Evolutionary conservation across 1,140 invertebrate species (phyloP).

Genomic region (Odontomachus brunneus): DNA sequence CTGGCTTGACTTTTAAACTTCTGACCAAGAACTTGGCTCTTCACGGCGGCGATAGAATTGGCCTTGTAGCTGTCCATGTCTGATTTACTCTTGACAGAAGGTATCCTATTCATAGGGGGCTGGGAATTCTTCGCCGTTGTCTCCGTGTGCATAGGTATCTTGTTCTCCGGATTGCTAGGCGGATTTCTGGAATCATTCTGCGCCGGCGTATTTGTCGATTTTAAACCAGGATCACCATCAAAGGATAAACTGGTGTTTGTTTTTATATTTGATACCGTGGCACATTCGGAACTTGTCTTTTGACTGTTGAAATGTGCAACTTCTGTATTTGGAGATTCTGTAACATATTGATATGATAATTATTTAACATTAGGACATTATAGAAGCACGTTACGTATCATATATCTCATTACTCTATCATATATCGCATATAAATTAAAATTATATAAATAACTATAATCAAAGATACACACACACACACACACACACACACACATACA

Average conservation of each 20-base stretch:
- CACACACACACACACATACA: no score
- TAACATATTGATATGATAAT: constrained; percentile 64
- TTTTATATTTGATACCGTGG: constrained; percentile 68
- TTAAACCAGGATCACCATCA: constrained; percentile 73
- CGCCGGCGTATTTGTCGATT: constrained; percentile 67
- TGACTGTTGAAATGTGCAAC: constrained; percentile 78
- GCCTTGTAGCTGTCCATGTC: constrained; percentile 75
- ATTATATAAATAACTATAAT: no score
- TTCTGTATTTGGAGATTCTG: constrained; percentile 84
- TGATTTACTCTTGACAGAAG: constrained; percentile 74
- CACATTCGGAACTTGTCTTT: constrained; percentile 72
- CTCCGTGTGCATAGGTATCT: constrained; percentile 66
- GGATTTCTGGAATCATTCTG: constrained; percentile 56
- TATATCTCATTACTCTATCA: no score
- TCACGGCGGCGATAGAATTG: constrained; percentile 58
- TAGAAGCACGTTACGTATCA: no score
- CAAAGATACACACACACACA: no score
- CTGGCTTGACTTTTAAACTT: constrained; percentile 80
- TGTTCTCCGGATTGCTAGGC: constrained; percentile 70
- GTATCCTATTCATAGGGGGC: constrained; percentile 69
- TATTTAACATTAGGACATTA: background rate
- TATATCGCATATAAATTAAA: no score
- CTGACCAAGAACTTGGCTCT: constrained; percentile 75
- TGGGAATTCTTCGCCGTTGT: constrained; percentile 69
- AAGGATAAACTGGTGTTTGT: constrained; percentile 68